Evolutionary conservation across 1,140 invertebrate genomes (phyloP), one percentile per base, ranked within the genome.

Genomic region (Drosophila nigromelanica): DNA sequence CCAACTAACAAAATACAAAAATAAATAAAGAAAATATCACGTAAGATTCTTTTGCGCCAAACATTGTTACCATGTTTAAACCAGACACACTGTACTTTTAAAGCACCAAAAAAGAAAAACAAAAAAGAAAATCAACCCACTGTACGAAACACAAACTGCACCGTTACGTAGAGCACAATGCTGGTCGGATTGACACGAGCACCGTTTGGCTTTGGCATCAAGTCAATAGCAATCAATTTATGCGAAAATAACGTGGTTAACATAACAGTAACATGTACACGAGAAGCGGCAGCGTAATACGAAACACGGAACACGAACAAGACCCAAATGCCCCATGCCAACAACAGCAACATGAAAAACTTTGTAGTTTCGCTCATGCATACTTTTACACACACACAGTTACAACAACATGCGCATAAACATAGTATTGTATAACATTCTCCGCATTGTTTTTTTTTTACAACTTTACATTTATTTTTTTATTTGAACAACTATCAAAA

Each of bases 181-280:
- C 68, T 54, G 52, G 37, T 45, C 62, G 52, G 15, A 74, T 55
- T 50, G 59, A 80, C 62, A 83, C 76, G 50, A 71, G 82, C 81
- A 86, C 78, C 56, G 71, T 82, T 81, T 75, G 79, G 75, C 80
- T 82, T 79, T 79, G 79, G 78, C 70, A 68, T 54, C 55, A 47
- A 73, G 70, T 73, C 70, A 73, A 68, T 56, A 60, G 63, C 78
- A 87, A 86, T 87, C 74, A 81, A 78, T 81, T 86, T 87, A 78
- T 86, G 61, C 78, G 78, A 81, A 78, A 78, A 70, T 72, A 75
- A 75, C 83, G 76, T 81, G 70, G 40, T 68, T 73, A 54, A 76
- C 74, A 73, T 24, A 61, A 60, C 56, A 59, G 54, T 45, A 45
- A 73, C 55, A 60, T 59, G 67, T 64, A 69, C 60, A 72, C 60